Evolutionary conservation across 2,113 vertebrate genomes (phyloP).

Genomic region (Charina bottae): DNA sequence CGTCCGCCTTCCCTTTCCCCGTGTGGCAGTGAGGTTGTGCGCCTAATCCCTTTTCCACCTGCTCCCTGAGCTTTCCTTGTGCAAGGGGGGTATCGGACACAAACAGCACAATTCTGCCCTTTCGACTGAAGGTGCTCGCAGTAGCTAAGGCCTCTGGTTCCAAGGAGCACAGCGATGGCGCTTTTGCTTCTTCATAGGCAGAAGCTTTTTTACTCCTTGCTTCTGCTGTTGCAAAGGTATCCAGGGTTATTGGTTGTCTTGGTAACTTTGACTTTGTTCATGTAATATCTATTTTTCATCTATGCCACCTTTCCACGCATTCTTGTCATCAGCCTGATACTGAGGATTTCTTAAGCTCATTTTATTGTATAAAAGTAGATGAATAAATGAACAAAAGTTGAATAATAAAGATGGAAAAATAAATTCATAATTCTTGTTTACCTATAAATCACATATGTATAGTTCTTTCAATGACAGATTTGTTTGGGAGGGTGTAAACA

Average conservation of each 20-base stretch:
- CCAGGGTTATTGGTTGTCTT: constrained; percentile 38
- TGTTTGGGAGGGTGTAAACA: background rate
- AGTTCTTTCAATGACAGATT: background rate
- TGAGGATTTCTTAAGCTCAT: background rate
- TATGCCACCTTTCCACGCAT: background rate
- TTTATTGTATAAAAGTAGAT: background rate
- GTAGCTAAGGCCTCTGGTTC: background rate
- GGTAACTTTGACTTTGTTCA: constrained; percentile 38
- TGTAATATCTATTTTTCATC: constrained; percentile 19
- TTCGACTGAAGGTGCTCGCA: background rate
- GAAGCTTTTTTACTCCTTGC: background rate
- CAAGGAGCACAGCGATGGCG: background rate
- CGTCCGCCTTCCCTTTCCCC: background rate
- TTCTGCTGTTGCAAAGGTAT: constrained; percentile 26
- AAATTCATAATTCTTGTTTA: background rate
- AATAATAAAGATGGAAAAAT: background rate
- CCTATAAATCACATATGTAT: background rate
- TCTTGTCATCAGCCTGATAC: background rate
- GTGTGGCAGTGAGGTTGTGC: background rate
- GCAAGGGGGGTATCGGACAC: background rate
- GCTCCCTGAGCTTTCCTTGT: constrained; percentile 22
- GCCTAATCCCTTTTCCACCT: constrained; percentile 40
- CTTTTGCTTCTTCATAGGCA: background rate
- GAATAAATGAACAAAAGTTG: background rate
- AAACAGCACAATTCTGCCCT: background rate